Percentiles rank a stretch among this genome's conserved stretches.
These are phyloP conservation scores for Forficula auricularia DNA, from an alignment of 1,140 invertebrate genomes.

Conservation along the genomic window DNA sequence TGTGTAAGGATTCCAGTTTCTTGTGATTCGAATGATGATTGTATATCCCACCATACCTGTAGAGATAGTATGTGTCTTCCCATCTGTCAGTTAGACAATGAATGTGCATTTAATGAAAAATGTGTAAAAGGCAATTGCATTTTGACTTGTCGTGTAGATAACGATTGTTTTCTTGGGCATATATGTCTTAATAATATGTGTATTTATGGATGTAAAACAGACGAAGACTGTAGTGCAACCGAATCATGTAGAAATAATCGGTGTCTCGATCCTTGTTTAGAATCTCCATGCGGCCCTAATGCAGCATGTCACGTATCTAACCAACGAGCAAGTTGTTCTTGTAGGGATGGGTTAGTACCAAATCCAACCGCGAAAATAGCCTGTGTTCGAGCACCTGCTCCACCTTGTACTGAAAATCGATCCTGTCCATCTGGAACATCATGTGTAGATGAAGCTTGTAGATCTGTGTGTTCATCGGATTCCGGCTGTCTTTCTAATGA, in stretches of 20 bases:
- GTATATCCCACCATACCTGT: slow-evolving; percentile 47
- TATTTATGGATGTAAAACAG: slow-evolving; percentile 63
- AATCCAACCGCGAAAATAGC: slow-evolving; percentile 65
- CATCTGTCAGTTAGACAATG: slow-evolving; percentile 51
- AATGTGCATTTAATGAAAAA: slow-evolving; percentile 81
- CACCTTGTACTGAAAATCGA: slow-evolving; percentile 48
- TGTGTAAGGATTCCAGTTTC: slow-evolving; percentile 67
- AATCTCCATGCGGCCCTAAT: slow-evolving; percentile 66
- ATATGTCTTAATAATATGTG: slow-evolving; percentile 73
- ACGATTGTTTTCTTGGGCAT: slow-evolving; percentile 80
- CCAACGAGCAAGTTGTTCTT: slow-evolving; percentile 65
- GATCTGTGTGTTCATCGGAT: slow-evolving; percentile 55
- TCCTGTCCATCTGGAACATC: slow-evolving; percentile 48
- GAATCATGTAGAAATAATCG: slow-evolving; percentile 63
- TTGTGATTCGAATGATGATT: slow-evolving; percentile 50
- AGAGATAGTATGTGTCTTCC: slow-evolving; percentile 61
- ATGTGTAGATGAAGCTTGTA: slow-evolving; percentile 52
- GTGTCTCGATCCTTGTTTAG: slow-evolving; percentile 60
- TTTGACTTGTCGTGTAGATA: slow-evolving; percentile 70
- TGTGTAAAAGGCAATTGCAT: slow-evolving; percentile 64
- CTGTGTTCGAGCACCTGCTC: slow-evolving; percentile 55
- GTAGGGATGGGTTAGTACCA: slow-evolving; percentile 55
- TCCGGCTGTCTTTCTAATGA: slow-evolving; percentile 63
- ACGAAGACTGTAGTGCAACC: slow-evolving; percentile 68
- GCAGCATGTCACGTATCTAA: slow-evolving; percentile 61